phyloP scores from a whole-genome alignment of 2,888 invertebrate genomes.

The Eugnorisma glareosa region DNA sequence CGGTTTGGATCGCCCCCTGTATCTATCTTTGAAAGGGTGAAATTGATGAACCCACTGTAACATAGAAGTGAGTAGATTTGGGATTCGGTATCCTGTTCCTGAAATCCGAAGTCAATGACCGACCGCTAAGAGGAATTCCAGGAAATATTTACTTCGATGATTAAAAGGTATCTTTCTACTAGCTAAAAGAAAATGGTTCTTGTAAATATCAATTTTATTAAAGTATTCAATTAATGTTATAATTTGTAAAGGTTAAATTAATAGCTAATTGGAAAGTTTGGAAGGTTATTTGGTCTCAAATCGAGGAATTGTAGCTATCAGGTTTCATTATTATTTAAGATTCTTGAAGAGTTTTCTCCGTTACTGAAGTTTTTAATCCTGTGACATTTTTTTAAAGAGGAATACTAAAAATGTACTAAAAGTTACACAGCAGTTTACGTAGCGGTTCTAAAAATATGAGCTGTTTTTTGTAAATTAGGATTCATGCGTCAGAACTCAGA shows the following conservation, averaged over 20 bases:
- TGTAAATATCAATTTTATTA: constrained; percentile 20
- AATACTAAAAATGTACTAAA: constrained; percentile 1
- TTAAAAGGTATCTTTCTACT: not conserved
- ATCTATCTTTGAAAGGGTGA: constrained; percentile 9
- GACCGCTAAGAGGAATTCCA: not conserved
- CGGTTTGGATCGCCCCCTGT: not conserved
- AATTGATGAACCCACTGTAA: constrained; percentile 6
- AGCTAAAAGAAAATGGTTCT: constrained; percentile 7
- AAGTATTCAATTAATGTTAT: constrained; percentile 8
- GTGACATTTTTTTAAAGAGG: constrained; percentile 10
- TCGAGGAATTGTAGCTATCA: constrained; percentile 25
- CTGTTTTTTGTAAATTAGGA: constrained; percentile 45
- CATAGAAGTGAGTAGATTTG: constrained; percentile 5
- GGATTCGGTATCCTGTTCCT: constrained; percentile 10
- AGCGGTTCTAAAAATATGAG: constrained; percentile 28
- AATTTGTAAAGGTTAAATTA: constrained; percentile 43
- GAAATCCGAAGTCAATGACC: constrained; percentile 12
- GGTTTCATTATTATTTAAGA: constrained; percentile 46
- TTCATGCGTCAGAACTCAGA: constrained; percentile 33
- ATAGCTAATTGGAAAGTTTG: constrained; percentile 34
- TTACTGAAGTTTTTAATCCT: constrained; percentile 13
- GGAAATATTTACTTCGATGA: not conserved
- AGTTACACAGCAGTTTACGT: constrained; percentile 7
- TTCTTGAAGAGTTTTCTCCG: constrained; percentile 14
- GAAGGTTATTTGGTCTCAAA: constrained; percentile 15